phyloP scores from a whole-genome alignment of 2,797 vertebrate genomes.

The Microctenopoma lineatum region DNA sequence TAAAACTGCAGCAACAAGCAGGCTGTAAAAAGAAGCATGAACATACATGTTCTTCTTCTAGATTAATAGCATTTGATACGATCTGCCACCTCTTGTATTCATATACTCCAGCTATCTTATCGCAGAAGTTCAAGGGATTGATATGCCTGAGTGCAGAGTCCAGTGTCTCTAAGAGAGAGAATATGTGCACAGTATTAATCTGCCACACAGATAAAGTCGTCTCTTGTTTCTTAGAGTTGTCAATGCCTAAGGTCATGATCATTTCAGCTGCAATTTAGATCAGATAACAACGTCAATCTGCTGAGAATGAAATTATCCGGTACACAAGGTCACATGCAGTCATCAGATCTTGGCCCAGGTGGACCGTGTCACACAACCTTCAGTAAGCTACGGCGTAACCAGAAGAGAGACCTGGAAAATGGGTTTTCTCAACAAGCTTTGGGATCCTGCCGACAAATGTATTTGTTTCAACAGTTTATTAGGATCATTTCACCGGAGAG shows the following conservation, averaged over 20 bases:
- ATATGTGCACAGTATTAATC: conserved; percentile 63
- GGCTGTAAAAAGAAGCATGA: not conserved
- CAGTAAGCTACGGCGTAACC: not conserved
- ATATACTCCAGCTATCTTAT: conserved; percentile 76
- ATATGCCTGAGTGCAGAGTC: conserved; percentile 77
- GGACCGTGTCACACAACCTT: not conserved
- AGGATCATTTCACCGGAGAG: not conserved
- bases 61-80: conserved; percentile 2
- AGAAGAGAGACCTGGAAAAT: not conserved
- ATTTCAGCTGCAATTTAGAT: conserved; percentile 59
- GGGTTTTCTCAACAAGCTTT: not conserved
- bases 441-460: not conserved
- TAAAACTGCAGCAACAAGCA: not conserved
- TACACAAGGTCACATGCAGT: conserved; percentile 42
- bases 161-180: conserved; percentile 59
- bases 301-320: conserved; percentile 51
- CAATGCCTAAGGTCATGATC: conserved; percentile 52
- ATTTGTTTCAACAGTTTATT: not conserved
- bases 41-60: not conserved
- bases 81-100: conserved; percentile 48
- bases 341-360: conserved; percentile 15
- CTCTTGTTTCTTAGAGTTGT: conserved; percentile 43
- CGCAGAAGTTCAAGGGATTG: conserved; percentile 60
- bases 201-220: conserved; percentile 58
- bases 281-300: conserved; percentile 65